These are phyloP conservation scores for Myotis yumanensis DNA, from an alignment of 2,113 vertebrate species.

Conservation along the genomic window DNA sequence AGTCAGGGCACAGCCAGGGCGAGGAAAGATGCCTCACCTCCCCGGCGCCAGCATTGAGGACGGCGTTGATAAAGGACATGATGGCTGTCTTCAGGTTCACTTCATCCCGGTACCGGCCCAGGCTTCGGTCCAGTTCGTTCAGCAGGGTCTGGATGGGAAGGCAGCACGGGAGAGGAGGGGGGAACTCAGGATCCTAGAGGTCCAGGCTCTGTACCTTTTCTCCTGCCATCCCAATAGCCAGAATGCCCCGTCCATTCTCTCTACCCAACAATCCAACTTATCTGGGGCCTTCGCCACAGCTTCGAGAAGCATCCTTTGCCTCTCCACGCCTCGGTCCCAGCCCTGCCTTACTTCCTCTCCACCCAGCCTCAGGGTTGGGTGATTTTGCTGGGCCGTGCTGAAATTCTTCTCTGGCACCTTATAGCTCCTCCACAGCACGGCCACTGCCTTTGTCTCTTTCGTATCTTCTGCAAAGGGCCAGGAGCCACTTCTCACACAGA, in stretches of 20 bases:
- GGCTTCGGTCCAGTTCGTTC: slow-evolving; percentile 94
- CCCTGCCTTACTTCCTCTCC: not conserved
- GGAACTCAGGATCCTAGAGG: not conserved
- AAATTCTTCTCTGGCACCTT: not conserved
- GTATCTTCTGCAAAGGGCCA: not conserved
- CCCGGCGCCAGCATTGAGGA: slow-evolving; percentile 96
- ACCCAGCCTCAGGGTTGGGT: not conserved
- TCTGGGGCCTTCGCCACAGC: not conserved
- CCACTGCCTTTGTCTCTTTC: not conserved
- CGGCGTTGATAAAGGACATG: slow-evolving; percentile 99
- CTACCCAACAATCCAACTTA: not conserved
- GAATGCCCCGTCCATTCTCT: not conserved
- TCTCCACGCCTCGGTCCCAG: not conserved
- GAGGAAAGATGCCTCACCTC: slow-evolving; percentile 87
- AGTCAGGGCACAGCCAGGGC: not conserved
- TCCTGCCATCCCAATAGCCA: not conserved
- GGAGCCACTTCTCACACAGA: not conserved
- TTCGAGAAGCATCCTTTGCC: not conserved
- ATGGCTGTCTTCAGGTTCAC: slow-evolving; percentile 98
- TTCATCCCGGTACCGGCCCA: slow-evolving; percentile 95
- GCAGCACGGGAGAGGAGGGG: no score
- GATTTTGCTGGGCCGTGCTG: not conserved
- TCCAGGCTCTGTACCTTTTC: not conserved
- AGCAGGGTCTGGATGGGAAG: slow-evolving; percentile 88
- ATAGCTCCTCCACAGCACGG: not conserved